A percentile compares a stretch with the other conserved stretches of the same genome.
Evolutionary conservation across 2,888 invertebrate genomes (phyloP).

Genomic region (Horisme vitalbata): DNA sequence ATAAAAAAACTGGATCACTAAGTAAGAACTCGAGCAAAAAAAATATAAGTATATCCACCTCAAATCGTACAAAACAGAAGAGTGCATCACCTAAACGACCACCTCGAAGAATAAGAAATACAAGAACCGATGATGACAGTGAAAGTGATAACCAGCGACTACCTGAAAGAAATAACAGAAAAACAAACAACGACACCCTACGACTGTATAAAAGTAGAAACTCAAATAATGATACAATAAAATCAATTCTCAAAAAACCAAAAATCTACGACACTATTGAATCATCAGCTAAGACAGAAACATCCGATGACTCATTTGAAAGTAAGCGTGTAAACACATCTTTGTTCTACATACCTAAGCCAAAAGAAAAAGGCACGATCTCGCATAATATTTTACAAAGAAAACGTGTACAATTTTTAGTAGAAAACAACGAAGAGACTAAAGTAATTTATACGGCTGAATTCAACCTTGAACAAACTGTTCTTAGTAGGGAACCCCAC

Average conservation of each 20-base stretch:
- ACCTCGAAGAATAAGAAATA: slow-evolving; percentile 80
- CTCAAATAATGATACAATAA: slow-evolving; percentile 72
- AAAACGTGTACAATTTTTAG: slow-evolving; percentile 88
- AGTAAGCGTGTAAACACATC: slow-evolving; percentile 67
- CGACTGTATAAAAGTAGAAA: slow-evolving; percentile 60
- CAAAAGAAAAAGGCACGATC: slow-evolving; percentile 61
- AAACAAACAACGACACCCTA: slow-evolving; percentile 47
- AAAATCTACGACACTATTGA: slow-evolving; percentile 63
- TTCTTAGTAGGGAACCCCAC: slow-evolving; percentile 44
- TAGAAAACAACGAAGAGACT: slow-evolving; percentile 83
- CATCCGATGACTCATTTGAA: slow-evolving; percentile 57
- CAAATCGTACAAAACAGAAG: slow-evolving; percentile 71
- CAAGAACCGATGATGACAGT: slow-evolving; percentile 73
- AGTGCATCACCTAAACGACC: slow-evolving; percentile 85
- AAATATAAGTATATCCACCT: slow-evolving; percentile 50
- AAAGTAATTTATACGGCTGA: slow-evolving; percentile 77
- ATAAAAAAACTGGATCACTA: slow-evolving; percentile 58
- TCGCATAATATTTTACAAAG: slow-evolving; percentile 74
- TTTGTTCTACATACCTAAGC: slow-evolving; percentile 85
- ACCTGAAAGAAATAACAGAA: slow-evolving; percentile 60
- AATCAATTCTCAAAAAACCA: slow-evolving; percentile 84
- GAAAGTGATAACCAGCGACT: slow-evolving; percentile 75
- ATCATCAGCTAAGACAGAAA: slow-evolving; percentile 51
- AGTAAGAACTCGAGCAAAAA: slow-evolving; percentile 68
- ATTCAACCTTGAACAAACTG: slow-evolving; percentile 65